phyloP scores from a whole-genome alignment of 2,888 invertebrate genomes.

The Xestia sexstrigata region DNA sequence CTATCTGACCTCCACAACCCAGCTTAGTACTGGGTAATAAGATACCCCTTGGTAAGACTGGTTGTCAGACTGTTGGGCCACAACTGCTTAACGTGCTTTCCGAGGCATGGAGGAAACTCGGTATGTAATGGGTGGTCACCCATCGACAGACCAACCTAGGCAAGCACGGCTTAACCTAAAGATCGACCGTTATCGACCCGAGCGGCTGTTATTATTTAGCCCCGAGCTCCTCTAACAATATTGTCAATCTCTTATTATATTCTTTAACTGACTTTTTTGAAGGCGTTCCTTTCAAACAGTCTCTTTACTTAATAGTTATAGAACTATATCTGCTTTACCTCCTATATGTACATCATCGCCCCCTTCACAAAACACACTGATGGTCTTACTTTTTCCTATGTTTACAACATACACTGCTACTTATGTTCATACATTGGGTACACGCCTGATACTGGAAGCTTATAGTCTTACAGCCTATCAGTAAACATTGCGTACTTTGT shows the following conservation, averaged over 20 bases:
- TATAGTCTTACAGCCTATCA: slow-evolving; percentile 62
- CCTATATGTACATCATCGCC: neutral
- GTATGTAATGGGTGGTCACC: too few species aligned
- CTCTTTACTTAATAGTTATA: neutral
- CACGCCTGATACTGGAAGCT: slow-evolving; percentile 53
- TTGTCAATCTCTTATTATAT: neutral
- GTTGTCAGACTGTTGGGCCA: too few species aligned
- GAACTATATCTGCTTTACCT: neutral
- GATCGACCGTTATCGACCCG: too few species aligned
- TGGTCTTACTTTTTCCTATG: neutral
- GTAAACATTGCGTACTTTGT: slow-evolving; percentile 64
- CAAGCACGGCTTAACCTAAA: too few species aligned
- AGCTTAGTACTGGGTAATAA: too few species aligned
- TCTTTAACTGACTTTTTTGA: neutral
- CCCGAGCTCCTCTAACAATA: neutral
- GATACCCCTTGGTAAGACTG: too few species aligned
- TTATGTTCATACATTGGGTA: slow-evolving; percentile 16
- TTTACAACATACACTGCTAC: neutral
- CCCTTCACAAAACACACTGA: neutral
- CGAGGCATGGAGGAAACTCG: too few species aligned
- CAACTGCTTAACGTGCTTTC: too few species aligned
- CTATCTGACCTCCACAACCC: too few species aligned
- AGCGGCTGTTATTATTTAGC: too few species aligned
- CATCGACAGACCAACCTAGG: too few species aligned
- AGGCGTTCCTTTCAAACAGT: neutral